phyloP scores from a whole-genome alignment of 2,113 vertebrate genomes.

The Ancistrus triradiatus region DNA sequence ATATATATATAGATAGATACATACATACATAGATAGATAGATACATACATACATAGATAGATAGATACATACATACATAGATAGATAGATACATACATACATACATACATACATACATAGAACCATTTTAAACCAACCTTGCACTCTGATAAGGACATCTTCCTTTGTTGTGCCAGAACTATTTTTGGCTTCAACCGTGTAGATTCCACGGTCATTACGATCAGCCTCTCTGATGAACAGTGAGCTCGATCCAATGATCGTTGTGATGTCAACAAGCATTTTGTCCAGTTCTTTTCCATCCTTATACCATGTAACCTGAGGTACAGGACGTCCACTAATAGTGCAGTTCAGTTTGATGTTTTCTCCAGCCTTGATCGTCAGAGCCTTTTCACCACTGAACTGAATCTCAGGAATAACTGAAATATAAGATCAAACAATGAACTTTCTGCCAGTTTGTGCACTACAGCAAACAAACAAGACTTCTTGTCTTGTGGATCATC shows the following conservation, averaged over 20 bases:
- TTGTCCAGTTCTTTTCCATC: slow-evolving; percentile 92
- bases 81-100: too few species aligned
- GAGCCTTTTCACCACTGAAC: slow-evolving; percentile 82
- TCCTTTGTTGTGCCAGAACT: slow-evolving; percentile 81
- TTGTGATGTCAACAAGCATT: slow-evolving; percentile 83
- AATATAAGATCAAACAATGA: slow-evolving; percentile 41
- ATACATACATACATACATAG: background rate
- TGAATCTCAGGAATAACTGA: slow-evolving; percentile 87
- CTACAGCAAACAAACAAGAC: background rate
- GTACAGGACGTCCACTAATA: slow-evolving; percentile 87
- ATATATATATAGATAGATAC: too few species aligned
- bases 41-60: too few species aligned
- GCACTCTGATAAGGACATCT: slow-evolving; percentile 88
- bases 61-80: too few species aligned
- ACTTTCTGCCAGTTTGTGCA: background rate
- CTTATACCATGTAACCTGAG: slow-evolving; percentile 89
- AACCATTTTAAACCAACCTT: slow-evolving; percentile 71
- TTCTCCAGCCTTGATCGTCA: slow-evolving; percentile 86
- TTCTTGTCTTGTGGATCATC: slow-evolving; percentile 11
- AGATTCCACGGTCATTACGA: slow-evolving; percentile 88
- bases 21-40: too few species aligned
- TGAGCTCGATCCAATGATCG: slow-evolving; percentile 81
- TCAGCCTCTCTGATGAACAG: slow-evolving; percentile 87
- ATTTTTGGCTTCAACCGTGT: slow-evolving; percentile 92
- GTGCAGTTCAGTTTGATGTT: slow-evolving; percentile 81